These are phyloP conservation scores for Aphelocoma californica DNA, from an alignment of 2,797 vertebrate genomes.

Conservation along the genomic window DNA sequence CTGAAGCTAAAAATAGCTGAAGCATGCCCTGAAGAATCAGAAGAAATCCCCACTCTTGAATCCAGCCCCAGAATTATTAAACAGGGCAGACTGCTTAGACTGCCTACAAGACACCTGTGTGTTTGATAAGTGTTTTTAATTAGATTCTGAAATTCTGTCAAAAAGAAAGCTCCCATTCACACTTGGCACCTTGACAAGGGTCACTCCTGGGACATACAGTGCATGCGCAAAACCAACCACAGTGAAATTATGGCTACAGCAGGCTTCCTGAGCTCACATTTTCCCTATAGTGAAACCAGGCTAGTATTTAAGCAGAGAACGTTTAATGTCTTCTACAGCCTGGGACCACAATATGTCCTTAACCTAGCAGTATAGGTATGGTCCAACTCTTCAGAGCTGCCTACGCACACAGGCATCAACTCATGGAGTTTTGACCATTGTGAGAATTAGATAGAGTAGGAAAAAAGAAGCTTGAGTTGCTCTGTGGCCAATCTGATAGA, in stretches of 20 bases:
- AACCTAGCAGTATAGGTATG: background rate
- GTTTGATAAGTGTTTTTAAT: background rate
- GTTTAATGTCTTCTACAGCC: background rate
- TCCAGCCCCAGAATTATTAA: background rate
- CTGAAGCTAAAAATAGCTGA: background rate
- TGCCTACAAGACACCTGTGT: background rate
- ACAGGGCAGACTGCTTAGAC: background rate
- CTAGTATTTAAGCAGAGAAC: background rate
- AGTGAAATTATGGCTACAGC: background rate
- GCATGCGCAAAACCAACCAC: background rate
- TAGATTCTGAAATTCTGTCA: background rate
- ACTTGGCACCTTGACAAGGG: background rate
- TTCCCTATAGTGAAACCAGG: background rate
- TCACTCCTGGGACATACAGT: background rate
- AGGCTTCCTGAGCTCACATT: background rate
- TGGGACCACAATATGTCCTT: background rate
- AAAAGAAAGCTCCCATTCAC: background rate
- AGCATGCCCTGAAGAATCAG: background rate
- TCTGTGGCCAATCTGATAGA: background rate
- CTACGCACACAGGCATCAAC: background rate
- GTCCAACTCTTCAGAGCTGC: background rate
- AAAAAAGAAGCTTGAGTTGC: background rate
- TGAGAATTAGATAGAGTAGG: background rate
- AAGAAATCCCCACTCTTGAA: background rate
- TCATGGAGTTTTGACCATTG: background rate